Percentiles rank a stretch among this genome's conserved stretches.
Evolutionary conservation across 2,797 vertebrate genomes (phyloP).

Genomic region (Myioborus miniatus): DNA sequence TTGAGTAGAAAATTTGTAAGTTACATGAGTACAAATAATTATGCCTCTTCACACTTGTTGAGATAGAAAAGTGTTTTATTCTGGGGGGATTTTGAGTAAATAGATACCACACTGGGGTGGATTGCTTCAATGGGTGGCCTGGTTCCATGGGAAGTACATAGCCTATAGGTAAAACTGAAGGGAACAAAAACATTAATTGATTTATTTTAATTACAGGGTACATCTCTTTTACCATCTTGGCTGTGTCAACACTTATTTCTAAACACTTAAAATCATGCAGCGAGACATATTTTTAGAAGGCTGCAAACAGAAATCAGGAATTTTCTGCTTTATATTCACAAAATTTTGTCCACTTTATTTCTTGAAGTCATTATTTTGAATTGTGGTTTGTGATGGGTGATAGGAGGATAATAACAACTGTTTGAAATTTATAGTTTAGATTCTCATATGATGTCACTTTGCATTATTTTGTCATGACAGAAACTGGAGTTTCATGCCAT

Average conservation of each 20-base stretch:
- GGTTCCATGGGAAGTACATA: background rate
- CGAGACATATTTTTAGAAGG: background rate
- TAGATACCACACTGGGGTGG: background rate
- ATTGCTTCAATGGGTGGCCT: background rate
- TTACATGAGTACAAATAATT: background rate
- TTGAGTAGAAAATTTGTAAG: background rate
- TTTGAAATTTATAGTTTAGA: background rate
- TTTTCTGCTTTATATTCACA: background rate
- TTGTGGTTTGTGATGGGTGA: background rate
- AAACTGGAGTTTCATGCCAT: background rate
- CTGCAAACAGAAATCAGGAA: background rate
- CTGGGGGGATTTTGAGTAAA: background rate
- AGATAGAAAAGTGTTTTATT: background rate
- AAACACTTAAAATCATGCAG: background rate
- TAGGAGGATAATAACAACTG: background rate
- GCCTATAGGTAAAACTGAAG: slow-evolving; percentile 41
- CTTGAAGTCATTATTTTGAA: background rate
- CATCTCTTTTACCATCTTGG: background rate
- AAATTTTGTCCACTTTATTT: background rate
- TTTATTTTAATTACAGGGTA: slow-evolving; percentile 33
- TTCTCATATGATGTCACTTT: background rate
- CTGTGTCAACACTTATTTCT: slow-evolving; percentile 4
- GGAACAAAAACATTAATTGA: background rate
- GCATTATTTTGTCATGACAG: background rate
- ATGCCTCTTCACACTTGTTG: background rate